Conservation (phyloP, 2,113 vertebrate genomes). For the Notechis scutatus region DNA sequence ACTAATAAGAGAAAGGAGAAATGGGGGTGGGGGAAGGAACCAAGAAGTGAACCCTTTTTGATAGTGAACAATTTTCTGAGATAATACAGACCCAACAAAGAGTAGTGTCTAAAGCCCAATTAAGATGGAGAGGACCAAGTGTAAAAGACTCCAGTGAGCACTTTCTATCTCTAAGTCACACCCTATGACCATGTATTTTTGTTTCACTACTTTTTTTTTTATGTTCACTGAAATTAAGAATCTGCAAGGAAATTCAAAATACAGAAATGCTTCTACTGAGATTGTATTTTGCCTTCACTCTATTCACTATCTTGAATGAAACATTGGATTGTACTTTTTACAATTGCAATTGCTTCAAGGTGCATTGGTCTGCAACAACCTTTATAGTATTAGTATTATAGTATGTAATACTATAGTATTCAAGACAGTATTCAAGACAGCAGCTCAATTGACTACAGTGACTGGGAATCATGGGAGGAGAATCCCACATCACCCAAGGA, state of each 20-base stretch:
- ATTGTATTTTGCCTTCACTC: background rate
- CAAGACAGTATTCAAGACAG: background rate
- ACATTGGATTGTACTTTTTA: background rate
- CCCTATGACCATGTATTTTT: background rate
- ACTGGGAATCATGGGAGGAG: background rate
- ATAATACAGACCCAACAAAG: background rate
- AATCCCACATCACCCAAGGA: background rate
- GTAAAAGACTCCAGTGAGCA: background rate
- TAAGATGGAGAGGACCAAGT: background rate
- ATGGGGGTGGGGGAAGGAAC: background rate
- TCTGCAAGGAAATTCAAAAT: background rate
- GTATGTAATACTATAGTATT: too few species aligned
- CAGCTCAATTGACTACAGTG: background rate
- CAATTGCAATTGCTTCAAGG: background rate
- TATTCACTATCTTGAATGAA: background rate
- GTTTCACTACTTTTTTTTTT: background rate
- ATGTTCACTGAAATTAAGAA: background rate
- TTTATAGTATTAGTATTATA: background rate
- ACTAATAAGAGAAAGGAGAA: background rate
- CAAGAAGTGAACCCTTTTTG: background rate
- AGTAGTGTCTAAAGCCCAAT: background rate
- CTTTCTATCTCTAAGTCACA: background rate
- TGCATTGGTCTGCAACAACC: background rate
- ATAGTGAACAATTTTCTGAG: background rate
- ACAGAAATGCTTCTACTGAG: background rate